Percentiles rank a stretch among this genome's conserved stretches.
phyloP scores from a whole-genome alignment of 2,797 vertebrate genomes.

The Chanos chanos region DNA sequence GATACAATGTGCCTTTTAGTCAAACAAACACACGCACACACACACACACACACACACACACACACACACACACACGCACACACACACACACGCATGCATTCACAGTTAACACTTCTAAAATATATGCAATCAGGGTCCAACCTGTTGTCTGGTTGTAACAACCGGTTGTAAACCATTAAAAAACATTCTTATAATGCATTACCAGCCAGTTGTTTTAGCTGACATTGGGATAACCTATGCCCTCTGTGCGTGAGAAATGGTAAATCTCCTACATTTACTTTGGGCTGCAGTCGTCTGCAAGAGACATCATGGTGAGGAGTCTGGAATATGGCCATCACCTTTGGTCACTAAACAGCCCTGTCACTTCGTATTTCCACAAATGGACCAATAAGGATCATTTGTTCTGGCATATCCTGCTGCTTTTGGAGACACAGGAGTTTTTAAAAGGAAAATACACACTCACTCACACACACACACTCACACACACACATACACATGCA shows the following conservation, averaged over 20 bases:
- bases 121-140: not conserved
- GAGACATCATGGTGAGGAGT: not conserved
- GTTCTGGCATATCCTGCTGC: slow-evolving; percentile 59
- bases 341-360: not conserved
- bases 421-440: slow-evolving; percentile 55
- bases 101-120: not conserved
- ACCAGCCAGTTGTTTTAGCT: slow-evolving; percentile 14
- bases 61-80: not conserved
- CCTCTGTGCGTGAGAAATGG: not conserved
- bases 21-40: not conserved
- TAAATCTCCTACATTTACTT: not conserved
- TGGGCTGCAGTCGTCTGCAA: not conserved
- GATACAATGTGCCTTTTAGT: no score
- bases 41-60: not conserved
- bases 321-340: not conserved
- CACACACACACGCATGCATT: not conserved
- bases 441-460: no score
- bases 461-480: no score
- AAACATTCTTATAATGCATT: slow-evolving; percentile 14
- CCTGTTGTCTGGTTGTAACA: not conserved
- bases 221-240: not conserved
- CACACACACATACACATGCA: no score
- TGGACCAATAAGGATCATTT: slow-evolving; percentile 45
- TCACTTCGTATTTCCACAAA: not conserved
- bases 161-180: slow-evolving; percentile 16